These are phyloP conservation scores for Onychomys torridus DNA, from an alignment of 2,797 vertebrate genomes.

Conservation along the genomic window DNA sequence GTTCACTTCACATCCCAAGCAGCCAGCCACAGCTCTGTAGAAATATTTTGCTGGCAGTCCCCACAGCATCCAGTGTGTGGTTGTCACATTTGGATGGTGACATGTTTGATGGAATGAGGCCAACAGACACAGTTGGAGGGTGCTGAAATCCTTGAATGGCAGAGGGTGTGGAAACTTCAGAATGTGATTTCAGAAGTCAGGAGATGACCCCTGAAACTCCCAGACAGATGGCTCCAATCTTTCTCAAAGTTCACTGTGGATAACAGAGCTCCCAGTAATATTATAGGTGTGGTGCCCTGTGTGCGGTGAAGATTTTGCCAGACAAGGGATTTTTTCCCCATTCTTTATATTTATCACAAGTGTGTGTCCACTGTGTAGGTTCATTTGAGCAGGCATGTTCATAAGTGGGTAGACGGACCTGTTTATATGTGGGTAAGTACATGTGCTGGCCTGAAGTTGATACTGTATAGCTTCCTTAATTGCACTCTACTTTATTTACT, in stretches of 20 bases:
- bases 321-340: background rate
- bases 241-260: background rate
- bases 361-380: background rate
- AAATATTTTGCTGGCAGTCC: slow-evolving; percentile 65
- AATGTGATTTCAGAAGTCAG: background rate
- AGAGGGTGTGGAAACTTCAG: slow-evolving; percentile 25
- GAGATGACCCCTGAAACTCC: background rate
- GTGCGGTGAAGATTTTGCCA: background rate
- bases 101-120: slow-evolving; percentile 14
- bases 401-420: background rate
- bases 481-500: background rate
- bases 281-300: background rate
- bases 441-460: background rate
- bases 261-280: rapidly evolving
- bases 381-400: background rate
- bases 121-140: slow-evolving; percentile 38
- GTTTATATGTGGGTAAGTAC: background rate
- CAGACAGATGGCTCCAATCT: background rate
- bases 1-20: background rate
- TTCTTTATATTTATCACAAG: background rate
- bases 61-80: background rate
- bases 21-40: background rate
- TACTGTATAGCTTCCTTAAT: background rate
- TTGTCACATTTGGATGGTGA: slow-evolving; percentile 52
- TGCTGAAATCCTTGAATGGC: slow-evolving; percentile 15